Base-by-base conservation (phyloP, 2,888 invertebrate species). In the Tuta absoluta region DNA sequence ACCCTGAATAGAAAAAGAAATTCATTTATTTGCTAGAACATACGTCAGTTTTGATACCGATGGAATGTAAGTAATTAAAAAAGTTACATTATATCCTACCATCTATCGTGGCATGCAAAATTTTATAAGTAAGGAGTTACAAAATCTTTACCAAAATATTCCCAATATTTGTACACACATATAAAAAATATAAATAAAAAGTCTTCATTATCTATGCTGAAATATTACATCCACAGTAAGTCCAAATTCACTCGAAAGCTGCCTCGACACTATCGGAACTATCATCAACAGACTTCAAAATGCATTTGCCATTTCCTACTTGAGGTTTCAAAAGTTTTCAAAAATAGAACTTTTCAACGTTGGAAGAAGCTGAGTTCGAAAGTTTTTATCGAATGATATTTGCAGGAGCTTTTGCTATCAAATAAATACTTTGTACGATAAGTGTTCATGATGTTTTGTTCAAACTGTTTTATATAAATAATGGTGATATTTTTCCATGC, bases 301-400 rank as follows among this genome's bases (percentile, higher is more conserved):
- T 45, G 45, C 45, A 45, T 45, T 45, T n/a, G 45, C 45, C 45
- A 45, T 45, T 45, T 45, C 45, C 11, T 17, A 45, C 45, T 45
- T 14, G 41, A 41, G 41, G 41, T 14, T 8, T 4, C 1, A 1
- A 2, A 41, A 41, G 41, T 41, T 45, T 45, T 45, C 3, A 41
- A 41, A 45, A 45, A 17, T 45, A 45, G n/a, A 45, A 45, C 45
- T 45, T 45, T 45, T 1, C n/a, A 14, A 14, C 12, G 33, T 33
- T 33, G 33, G n/a, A 17, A 45, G 45, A n/a, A 45, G n/a, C 45
- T 45, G 45, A 17, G n/a, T 45, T 45, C 17, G 4, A 45, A 45
- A 45, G 45, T 45, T 45, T n/a, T 17, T 45, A 45, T 45, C 17
- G 45, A 45, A 45, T 17, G 45, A n/a, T 7, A 1, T 17, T 45